Evolutionary conservation across 1,140 invertebrate species (phyloP), one percentile per base, ranked within the genome.

Genomic region (Bilobella aurantiaca): DNA sequence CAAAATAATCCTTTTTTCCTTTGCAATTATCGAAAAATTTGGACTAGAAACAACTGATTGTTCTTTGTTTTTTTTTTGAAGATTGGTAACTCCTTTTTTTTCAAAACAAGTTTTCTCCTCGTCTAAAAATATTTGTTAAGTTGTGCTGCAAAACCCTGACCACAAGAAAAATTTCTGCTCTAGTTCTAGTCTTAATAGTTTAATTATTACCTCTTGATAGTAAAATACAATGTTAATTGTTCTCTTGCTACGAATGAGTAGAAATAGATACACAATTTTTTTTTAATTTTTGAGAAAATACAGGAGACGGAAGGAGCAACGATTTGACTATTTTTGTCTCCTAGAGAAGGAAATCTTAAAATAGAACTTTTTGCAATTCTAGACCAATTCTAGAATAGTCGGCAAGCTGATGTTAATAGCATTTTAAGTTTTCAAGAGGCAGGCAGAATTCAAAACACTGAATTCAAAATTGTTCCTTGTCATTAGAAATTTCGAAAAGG

Each of bases 241-340:
- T 42, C 18, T 42, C 34, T 18, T 42, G 18, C 34, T 42, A 8
- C 34, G 8, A 42, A 8, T 53, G 49, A 16, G 49, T 53, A 53
- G 49, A 53, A 53, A 53, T 53, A 53, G 49, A 53, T 53, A n/a
- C 49, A 53, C 49, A 53, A 53, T 53, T 8, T 42, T 42, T 42
- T 42, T 53, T 53, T 53, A 53, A 23, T 18, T 16, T 42, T 53
- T 53, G 49, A 53, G 49, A 53, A 53, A 53, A 53, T 18, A 14
- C 14, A 53, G 49, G 21, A 53, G 49, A 53, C n/a, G n/a, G 49
- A 53, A 3, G 49, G 49, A 53, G 23, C 37, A 42, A 12, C 12
- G 49, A 53, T 12, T 53, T 53, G 49, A 53, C 49, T 53, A 53
- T 53, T 53, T 53, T 23, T 23, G 49, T 53, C 49, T 53, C 49